Percentiles rank a stretch among this genome's conserved stretches.
Conservation (phyloP, 2,113 vertebrate species). For the Ictalurus punctatus region DNA sequence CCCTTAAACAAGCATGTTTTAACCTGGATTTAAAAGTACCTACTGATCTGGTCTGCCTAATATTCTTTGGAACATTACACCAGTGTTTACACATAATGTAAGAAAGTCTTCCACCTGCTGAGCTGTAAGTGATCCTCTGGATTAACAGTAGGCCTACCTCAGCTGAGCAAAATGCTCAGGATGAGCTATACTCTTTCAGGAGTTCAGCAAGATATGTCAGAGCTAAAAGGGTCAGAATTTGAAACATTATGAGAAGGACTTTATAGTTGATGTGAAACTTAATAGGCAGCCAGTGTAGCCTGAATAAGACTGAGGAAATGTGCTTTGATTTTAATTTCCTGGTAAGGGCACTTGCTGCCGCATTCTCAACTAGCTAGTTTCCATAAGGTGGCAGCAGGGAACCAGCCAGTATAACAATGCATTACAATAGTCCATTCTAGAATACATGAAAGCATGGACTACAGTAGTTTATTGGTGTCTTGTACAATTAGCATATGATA, state of each 20-base stretch:
- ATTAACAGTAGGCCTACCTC: not conserved
- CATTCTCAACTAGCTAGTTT: not conserved
- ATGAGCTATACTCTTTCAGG: not conserved
- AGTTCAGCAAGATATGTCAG: not conserved
- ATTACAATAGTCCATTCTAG: not conserved
- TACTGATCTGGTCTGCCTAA: not conserved
- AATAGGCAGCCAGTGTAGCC: not conserved
- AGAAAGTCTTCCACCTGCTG: not conserved
- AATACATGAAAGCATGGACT: not conserved
- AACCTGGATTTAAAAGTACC: not conserved
- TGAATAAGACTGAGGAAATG: not conserved
- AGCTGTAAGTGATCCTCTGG: not conserved
- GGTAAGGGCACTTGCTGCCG: not conserved
- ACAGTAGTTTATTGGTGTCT: not conserved
- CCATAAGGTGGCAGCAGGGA: slow-evolving; percentile 13
- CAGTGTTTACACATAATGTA: not conserved
- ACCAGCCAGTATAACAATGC: not conserved
- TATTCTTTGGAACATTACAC: not conserved
- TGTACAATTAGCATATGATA: not conserved
- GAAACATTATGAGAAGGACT: not conserved
- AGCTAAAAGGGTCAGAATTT: not conserved
- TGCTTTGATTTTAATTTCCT: not conserved
- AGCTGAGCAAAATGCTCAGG: not conserved
- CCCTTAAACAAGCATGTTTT: not conserved
- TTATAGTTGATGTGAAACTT: not conserved